A percentile compares a stretch with the other conserved stretches of the same genome.
phyloP scores from a whole-genome alignment of 2,113 vertebrate species.

The Cygnus atratus region DNA sequence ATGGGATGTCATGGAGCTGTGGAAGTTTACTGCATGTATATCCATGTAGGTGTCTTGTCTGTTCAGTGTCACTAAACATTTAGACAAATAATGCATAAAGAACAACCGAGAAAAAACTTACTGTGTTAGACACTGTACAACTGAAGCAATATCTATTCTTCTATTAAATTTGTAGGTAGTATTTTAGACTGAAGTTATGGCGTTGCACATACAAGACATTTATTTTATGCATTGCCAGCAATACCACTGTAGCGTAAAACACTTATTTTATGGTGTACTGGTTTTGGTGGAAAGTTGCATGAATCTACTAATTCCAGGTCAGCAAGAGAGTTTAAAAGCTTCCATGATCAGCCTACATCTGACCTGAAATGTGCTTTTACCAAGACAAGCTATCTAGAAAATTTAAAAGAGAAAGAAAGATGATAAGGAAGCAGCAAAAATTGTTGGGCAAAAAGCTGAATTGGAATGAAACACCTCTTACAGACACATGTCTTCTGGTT shows the following conservation, averaged over 20 bases:
- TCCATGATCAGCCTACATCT: constrained; percentile 66
- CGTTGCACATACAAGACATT: constrained; percentile 67
- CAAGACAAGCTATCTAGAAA: constrained; percentile 57
- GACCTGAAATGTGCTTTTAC: constrained; percentile 79
- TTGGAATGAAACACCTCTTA: background rate
- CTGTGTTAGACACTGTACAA: background rate
- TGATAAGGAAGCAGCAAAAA: constrained; percentile 44
- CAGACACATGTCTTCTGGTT: background rate
- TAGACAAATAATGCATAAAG: background rate
- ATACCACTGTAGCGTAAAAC: constrained; percentile 75
- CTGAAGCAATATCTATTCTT: constrained; percentile 16
- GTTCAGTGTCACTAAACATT: background rate
- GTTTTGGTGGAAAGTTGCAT: constrained; percentile 71
- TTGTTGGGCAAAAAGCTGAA: constrained; percentile 1
- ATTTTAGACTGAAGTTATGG: constrained; percentile 63
- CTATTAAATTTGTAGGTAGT: constrained; percentile 24
- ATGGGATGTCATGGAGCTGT: background rate
- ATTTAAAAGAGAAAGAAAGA: constrained; percentile 56
- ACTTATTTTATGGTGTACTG: constrained; percentile 77
- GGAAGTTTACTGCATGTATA: background rate
- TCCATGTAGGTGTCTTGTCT: background rate
- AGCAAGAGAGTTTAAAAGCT: constrained; percentile 77
- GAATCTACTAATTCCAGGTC: constrained; percentile 78
- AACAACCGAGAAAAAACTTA: background rate
- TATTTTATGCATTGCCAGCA: constrained; percentile 80